Evolutionary conservation across 2,888 invertebrate genomes (phyloP), one percentile per base, ranked within the genome.

Genomic region (Saturnia japonica): DNA sequence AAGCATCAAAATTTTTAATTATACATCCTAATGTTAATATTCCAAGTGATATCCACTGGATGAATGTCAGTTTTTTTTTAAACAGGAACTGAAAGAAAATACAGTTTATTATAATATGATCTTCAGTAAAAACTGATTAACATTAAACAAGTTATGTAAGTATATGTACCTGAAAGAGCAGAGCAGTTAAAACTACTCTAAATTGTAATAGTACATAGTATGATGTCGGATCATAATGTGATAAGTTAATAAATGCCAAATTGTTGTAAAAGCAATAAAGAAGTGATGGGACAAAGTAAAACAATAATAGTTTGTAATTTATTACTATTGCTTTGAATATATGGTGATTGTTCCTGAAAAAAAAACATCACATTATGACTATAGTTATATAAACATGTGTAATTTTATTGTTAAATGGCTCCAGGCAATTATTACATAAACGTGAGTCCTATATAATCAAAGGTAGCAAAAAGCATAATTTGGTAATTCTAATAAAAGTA

Each of bases 261-360:
- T 99, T 99, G 87, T 99, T 99, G 94, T 99, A 99, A 69, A 99
- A 94, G 82, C 98, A 99, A 87, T 99, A 99, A 70, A 99, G 91
- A 81, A 97, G 95, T 0, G 99, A 97, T 62, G 99, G 99, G 75
- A 99, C 96, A 90, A 98, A 97, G 86, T 99, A 99, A 66, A 98
- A 86, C 71, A 96, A 86, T 77, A 98, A 89, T 67, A 98, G 95
- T 83, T 95, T 95, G 75, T 94, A 95, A 83, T 96, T 95, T 77
- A 95, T 92, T 14, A 87, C 74, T 54, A 96, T 88, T 76, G 96
- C 95, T 81, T 86, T 83, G 79, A 96, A 85, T 77, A 96, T 89
- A 68, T 94, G 89, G 19, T 90, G 89, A 71, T 95, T 93, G 80
- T 96, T 93, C 78, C 97, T 97, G 93, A 77, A 96, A 95, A 74